A percentile compares a stretch with the other conserved stretches of the same genome.
These are phyloP conservation scores for Montipora capitata DNA, from an alignment of 92 coral and sea anemone genomes.

Conservation along the genomic window DNA sequence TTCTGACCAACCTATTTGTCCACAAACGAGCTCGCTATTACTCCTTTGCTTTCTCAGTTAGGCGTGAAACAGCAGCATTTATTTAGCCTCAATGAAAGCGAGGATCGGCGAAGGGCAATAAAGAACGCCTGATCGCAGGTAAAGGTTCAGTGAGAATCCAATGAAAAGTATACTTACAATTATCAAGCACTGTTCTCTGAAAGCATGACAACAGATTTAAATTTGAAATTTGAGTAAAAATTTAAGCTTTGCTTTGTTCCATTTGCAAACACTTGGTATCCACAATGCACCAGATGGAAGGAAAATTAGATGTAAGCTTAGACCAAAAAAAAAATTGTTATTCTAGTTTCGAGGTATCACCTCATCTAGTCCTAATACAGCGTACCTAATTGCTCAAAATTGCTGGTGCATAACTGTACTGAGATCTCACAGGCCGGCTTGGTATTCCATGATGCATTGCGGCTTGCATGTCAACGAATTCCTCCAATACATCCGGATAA, in stretches of 20 bases:
- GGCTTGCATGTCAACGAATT: conserved; percentile 94
- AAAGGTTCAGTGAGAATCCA: no score
- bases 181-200: background rate
- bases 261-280: conserved; percentile 4
- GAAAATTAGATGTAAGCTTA: background rate
- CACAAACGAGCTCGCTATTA: no score
- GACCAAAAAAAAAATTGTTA: background rate
- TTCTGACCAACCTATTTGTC: no score
- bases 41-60: no score
- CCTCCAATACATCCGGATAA: conserved; percentile 94
- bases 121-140: no score
- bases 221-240: conserved; percentile 4
- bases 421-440: conserved; percentile 82
- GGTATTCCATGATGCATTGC: conserved; percentile 94
- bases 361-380: background rate
- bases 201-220: background rate
- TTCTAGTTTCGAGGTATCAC: no score
- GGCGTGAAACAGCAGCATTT: no score
- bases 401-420: conserved; percentile 83
- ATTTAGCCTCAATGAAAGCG: no score
- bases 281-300: background rate
- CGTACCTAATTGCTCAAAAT: conserved; percentile 81
- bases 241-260: background rate
- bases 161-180: no score
- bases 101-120: no score